Percentiles rank a stretch among this genome's conserved stretches.
These are phyloP conservation scores for Engraulis encrasicolus DNA, from an alignment of 2,113 vertebrate species.

Conservation along the genomic window DNA sequence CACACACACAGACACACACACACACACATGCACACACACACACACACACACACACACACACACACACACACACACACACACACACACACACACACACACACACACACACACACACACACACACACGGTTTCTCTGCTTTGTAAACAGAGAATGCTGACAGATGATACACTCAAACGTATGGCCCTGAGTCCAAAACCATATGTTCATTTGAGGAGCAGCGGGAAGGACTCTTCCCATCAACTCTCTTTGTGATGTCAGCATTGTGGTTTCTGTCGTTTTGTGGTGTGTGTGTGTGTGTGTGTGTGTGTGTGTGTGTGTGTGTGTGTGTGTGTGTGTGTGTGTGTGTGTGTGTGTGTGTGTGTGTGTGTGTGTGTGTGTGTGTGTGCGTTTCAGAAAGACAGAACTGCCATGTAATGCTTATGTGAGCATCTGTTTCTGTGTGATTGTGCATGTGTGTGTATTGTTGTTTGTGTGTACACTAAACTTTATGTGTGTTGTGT, in stretches of 20 bases:
- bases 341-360: constrained; percentile 36
- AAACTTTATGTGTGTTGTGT: neutral
- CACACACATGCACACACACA: neutral
- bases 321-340: neutral
- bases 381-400: constrained; percentile 36
- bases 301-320: neutral
- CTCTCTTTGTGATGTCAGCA: too few species aligned
- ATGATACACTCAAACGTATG: neutral
- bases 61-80: neutral
- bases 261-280: neutral
- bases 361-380: constrained; percentile 4
- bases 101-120: neutral
- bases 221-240: too few species aligned
- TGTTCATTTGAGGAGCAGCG: neutral
- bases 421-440: neutral
- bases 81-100: too few species aligned
- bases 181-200: neutral
- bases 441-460: neutral
- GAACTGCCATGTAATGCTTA: too few species aligned
- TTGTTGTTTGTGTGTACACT: constrained; percentile 33
- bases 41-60: neutral
- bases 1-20: neutral
- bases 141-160: constrained; percentile 7
- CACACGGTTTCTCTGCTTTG: neutral
- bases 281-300: neutral